Evolutionary conservation across 2,888 invertebrate species (phyloP), one percentile per base, ranked within the genome.

Genomic region (Melanophora roralis): DNA sequence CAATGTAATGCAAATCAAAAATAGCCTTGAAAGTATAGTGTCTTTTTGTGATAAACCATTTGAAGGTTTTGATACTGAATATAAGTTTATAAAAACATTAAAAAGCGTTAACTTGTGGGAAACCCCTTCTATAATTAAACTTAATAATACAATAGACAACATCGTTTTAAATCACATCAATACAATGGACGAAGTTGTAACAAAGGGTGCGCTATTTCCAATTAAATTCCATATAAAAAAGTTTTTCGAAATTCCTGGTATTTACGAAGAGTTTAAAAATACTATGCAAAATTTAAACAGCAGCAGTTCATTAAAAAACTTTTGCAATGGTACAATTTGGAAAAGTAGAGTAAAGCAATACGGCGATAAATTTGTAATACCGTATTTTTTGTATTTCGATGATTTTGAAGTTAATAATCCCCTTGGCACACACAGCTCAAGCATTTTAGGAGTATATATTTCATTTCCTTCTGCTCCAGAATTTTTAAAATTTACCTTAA

Each of bases 381-480:
- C 67, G 1, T 67, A 67, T 19, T 53, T 21, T 43, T 16, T 67
- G 14, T 67, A 67, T 55, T 40, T 55, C n/a, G 65, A 65, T 38
- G 64, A 65, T 23, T 36, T 65, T 23, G 51, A 65, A 51, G 38
- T 49, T 6, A 65, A 65, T 36, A 65, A 67, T 7, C 67, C 53
- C 1, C n/a, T 67, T 2, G 67, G 67, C 19, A 51, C 69, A 34
- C 62, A 64, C 32, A 38, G 32, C 14, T 67, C 45, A 4, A 49
- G 47, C 6, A 23, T 65, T 38, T 45, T 57, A 21, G 74, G 57
- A n/a, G 23, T 67, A 11, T 74, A 65, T 38, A 65, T 65, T 16
- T 47, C 55, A 8, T 74, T 74, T 16, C 74, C 74, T 9, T 65
- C 74, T 32, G 49, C 67, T 45, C 57, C 65, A 34, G 34, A 40